Conservation (phyloP, 2,113 vertebrate species). For the Lota lota region DNA sequence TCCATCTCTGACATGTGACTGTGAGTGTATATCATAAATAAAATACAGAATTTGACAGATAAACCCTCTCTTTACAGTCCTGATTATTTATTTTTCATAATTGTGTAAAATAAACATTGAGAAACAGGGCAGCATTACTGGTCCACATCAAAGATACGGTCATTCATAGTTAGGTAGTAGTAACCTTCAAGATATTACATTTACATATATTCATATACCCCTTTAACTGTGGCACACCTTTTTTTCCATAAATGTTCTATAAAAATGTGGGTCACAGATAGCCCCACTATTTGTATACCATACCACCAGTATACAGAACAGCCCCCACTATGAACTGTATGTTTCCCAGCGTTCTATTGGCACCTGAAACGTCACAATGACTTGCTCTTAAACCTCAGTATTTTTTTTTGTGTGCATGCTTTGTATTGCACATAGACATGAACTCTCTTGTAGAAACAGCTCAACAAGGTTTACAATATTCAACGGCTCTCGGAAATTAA, state of each 20-base stretch:
- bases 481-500: constrained; percentile 61
- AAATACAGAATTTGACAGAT: constrained; percentile 61
- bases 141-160: constrained; percentile 60
- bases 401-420: constrained; percentile 39
- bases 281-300: constrained; percentile 23
- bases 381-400: constrained; percentile 31
- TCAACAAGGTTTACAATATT: constrained; percentile 62
- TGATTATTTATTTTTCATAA: constrained; percentile 44
- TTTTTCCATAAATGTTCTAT: constrained; percentile 22
- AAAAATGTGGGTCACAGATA: constrained; percentile 22
- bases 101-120: constrained; percentile 62
- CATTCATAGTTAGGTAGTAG: constrained; percentile 69
- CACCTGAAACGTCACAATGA: constrained; percentile 13
- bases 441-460: constrained; percentile 46
- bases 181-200: constrained; percentile 51
- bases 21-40: constrained; percentile 49
- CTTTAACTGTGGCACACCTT: constrained; percentile 55
- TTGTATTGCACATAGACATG: constrained; percentile 39
- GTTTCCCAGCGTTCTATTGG: neutral
- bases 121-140: constrained; percentile 66
- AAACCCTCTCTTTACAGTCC: constrained; percentile 41
- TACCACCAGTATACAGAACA: constrained; percentile 26
- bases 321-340: constrained; percentile 5
- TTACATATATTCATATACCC: constrained; percentile 62
- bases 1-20: constrained; percentile 62